Conservation (phyloP, 2,888 invertebrate genomes). For the Hemithea aestivaria region DNA sequence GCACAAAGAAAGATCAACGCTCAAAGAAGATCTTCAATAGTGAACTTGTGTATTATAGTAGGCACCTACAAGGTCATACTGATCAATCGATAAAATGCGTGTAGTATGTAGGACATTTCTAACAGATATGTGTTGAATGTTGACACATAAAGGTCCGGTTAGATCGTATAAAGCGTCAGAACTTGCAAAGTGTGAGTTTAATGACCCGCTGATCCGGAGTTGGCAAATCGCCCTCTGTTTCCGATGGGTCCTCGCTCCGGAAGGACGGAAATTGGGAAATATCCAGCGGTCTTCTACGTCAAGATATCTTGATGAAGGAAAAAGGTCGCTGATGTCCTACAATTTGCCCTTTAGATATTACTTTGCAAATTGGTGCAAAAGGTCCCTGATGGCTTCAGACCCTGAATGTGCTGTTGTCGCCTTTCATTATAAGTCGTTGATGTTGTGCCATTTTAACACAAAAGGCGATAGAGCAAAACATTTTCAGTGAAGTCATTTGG, state of each 20-base stretch:
- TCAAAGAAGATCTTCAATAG: no score
- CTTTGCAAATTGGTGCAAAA: conserved; percentile 11
- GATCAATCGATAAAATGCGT: no score
- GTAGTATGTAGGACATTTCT: no score
- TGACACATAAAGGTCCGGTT: no score
- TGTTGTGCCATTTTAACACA: conserved; percentile 5
- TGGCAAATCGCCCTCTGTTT: conserved; percentile 60
- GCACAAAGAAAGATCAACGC: no score
- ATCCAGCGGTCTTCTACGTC: conserved; percentile 39
- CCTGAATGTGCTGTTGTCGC: conserved; percentile 8
- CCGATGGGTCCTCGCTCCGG: conserved; percentile 49
- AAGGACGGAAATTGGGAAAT: conserved; percentile 61
- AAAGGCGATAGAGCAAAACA: conserved; percentile 1
- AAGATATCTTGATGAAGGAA: conserved; percentile 35
- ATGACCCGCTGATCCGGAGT: conserved; percentile 48
- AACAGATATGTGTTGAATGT: no score
- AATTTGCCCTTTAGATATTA: conserved; percentile 22
- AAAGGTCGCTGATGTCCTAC: conserved; percentile 23
- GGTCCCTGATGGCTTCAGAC: conserved; percentile 10
- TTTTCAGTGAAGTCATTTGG: no score
- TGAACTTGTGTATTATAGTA: no score
- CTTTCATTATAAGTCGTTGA: conserved; percentile 6
- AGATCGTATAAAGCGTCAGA: conserved; percentile 3
- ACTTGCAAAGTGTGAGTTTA: conserved; percentile 24
- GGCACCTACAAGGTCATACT: no score